phyloP scores from a whole-genome alignment of 2,888 invertebrate species.

The Coelinius sp. region DNA sequence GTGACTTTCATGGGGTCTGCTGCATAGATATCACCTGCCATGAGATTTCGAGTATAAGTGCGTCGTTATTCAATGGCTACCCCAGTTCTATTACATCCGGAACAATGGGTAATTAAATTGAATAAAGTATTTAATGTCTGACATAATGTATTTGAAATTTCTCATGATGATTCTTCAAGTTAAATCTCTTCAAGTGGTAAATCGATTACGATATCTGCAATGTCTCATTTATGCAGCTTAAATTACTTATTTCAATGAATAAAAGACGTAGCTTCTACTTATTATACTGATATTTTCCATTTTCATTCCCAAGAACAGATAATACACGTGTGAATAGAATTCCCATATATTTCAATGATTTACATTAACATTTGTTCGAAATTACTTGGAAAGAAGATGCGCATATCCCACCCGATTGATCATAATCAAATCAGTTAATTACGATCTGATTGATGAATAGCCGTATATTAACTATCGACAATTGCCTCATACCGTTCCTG shows the following conservation, averaged over 20 bases:
- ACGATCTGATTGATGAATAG: conserved; percentile 35
- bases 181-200: too few species aligned
- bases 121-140: conserved; percentile 40
- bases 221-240: too few species aligned
- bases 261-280: too few species aligned
- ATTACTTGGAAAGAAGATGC: conserved; percentile 23
- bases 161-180: background rate
- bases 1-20: conserved; percentile 67
- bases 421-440: conserved; percentile 26
- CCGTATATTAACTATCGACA: conserved; percentile 22
- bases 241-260: too few species aligned
- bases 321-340: background rate
- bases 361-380: conserved; percentile 28
- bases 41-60: conserved; percentile 65
- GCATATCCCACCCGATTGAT: conserved; percentile 29
- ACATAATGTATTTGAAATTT: conserved; percentile 28
- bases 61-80: conserved; percentile 65
- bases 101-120: conserved; percentile 53
- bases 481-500: conserved; percentile 37
- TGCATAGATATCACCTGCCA: conserved; percentile 64
- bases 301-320: background rate
- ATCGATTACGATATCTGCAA: too few species aligned
- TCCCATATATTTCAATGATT: conserved; percentile 19
- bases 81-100: conserved; percentile 64
- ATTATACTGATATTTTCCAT: background rate